Evolutionary conservation across 2,113 vertebrate species (phyloP).

Genomic region (Callorhinus ursinus): DNA sequence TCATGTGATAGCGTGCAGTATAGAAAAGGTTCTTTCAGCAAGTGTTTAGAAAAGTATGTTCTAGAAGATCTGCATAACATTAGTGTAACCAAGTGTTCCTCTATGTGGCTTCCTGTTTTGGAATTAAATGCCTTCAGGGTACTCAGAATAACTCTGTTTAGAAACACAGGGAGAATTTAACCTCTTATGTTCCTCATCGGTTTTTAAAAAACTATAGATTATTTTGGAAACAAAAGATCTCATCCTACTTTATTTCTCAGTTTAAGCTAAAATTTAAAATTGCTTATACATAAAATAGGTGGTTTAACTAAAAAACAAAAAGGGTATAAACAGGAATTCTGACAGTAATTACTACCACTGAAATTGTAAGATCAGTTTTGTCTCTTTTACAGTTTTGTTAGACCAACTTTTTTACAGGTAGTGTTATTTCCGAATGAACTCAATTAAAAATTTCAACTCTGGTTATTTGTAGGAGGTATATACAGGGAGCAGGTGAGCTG

Average conservation of each 20-base stretch:
- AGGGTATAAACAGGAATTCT: slow-evolving; percentile 39
- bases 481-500: background rate
- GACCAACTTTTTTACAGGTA: slow-evolving; percentile 16
- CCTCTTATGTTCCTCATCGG: slow-evolving; percentile 82
- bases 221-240: slow-evolving; percentile 57
- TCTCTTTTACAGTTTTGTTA: slow-evolving; percentile 41
- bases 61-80: slow-evolving; percentile 92
- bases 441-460: background rate
- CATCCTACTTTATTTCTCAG: slow-evolving; percentile 23
- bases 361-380: slow-evolving; percentile 34
- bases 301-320: slow-evolving; percentile 71
- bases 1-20: slow-evolving; percentile 64
- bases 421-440: slow-evolving; percentile 41
- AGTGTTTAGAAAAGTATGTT: slow-evolving; percentile 91
- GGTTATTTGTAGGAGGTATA: background rate
- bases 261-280: slow-evolving; percentile 44
- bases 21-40: slow-evolving; percentile 84
- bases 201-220: slow-evolving; percentile 37
- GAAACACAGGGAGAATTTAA: slow-evolving; percentile 88
- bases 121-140: slow-evolving; percentile 90
- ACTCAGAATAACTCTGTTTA: slow-evolving; percentile 87
- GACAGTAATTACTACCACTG: slow-evolving; percentile 24
- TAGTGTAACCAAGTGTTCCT: slow-evolving; percentile 91
- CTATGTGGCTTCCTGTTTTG: slow-evolving; percentile 93
- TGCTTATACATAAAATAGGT: slow-evolving; percentile 28